Conservation (phyloP, 2,113 vertebrate genomes). For the Sylvietta virens region DNA sequence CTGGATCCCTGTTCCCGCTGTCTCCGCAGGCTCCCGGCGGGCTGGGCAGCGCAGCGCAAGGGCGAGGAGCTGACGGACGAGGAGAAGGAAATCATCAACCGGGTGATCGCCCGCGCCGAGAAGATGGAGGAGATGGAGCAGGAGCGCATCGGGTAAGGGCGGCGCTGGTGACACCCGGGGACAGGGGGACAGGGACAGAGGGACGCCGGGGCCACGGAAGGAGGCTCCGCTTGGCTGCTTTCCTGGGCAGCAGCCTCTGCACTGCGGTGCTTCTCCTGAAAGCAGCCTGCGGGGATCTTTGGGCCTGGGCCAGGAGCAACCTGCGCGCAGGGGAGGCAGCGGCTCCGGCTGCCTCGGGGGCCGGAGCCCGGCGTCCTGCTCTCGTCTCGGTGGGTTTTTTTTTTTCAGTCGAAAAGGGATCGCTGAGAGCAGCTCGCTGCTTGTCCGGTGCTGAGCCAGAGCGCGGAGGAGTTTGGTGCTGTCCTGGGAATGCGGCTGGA, state of each 20-base stretch:
- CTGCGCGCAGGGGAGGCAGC: neutral
- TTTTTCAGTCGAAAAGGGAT: neutral
- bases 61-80: constrained; percentile 89
- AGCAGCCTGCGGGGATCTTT: neutral
- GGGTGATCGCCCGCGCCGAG: constrained; percentile 87
- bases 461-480: neutral
- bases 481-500: neutral
- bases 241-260: constrained; percentile 25
- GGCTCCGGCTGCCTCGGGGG: neutral
- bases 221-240: neutral
- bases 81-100: constrained; percentile 95
- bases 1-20: rapidly evolving
- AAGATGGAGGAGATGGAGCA: constrained; percentile 92
- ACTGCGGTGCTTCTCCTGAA: constrained; percentile 31
- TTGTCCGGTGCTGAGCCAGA: rapidly evolving
- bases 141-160: constrained; percentile 87
- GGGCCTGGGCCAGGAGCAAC: neutral
- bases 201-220: neutral
- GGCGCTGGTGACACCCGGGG: rapidly evolving
- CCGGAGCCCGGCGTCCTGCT: neutral
- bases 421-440: rapidly evolving
- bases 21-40: constrained; percentile 61
- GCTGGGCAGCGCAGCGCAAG: constrained; percentile 70
- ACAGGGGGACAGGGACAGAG: neutral
- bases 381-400: rapidly evolving